phyloP scores from a whole-genome alignment of 2,888 invertebrate genomes.

The Chorisops tibialis region DNA sequence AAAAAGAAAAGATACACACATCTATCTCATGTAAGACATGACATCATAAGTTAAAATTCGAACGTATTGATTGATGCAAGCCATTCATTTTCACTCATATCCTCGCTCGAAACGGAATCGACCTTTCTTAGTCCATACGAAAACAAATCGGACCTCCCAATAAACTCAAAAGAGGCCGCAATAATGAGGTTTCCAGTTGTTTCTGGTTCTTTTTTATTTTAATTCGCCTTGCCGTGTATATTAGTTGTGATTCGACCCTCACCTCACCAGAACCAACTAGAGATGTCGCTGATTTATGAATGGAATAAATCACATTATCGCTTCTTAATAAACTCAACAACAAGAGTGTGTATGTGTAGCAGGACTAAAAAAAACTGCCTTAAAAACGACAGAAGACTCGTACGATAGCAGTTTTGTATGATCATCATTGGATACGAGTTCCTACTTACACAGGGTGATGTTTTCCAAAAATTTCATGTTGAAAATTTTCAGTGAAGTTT shows the following conservation, averaged over 20 bases:
- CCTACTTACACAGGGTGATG: too few species aligned
- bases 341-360: not conserved
- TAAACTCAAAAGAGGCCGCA: constrained; percentile 22
- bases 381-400: too few species aligned
- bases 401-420: too few species aligned
- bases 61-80: constrained; percentile 24
- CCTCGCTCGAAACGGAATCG: not conserved
- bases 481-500: too few species aligned
- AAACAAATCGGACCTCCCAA: constrained; percentile 26
- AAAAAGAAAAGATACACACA: not conserved
- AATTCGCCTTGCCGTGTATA: not conserved
- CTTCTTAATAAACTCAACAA: constrained; percentile 41
- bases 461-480: too few species aligned
- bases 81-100: constrained; percentile 4
- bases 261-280: constrained; percentile 7
- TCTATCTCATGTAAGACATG: too few species aligned
- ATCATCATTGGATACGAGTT: too few species aligned
- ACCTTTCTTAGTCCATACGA: not conserved
- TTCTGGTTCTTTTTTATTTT: not conserved
- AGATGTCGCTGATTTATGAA: constrained; percentile 46
- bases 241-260: not conserved
- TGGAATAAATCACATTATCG: constrained; percentile 53
- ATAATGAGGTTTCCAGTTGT: constrained; percentile 19
- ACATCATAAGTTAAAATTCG: not conserved
- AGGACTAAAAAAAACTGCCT: not conserved